Conservation (phyloP, 2,888 invertebrate genomes). For the Poecilus cupreus region DNA sequence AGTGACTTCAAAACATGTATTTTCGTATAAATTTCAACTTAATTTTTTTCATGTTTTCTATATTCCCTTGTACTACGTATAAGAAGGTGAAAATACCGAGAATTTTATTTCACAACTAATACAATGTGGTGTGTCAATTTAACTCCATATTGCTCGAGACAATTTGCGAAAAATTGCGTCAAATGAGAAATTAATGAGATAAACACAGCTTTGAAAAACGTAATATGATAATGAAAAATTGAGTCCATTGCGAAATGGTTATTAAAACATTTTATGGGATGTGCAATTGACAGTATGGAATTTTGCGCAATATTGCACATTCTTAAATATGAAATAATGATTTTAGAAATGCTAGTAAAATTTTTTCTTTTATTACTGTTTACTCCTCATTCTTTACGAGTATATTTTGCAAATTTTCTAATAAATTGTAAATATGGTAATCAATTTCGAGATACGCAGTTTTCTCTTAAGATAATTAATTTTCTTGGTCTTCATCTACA, state of each 20-base stretch:
- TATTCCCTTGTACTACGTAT: too few species aligned
- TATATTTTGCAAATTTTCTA: too few species aligned
- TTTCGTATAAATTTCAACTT: too few species aligned
- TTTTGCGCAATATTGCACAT: conserved; percentile 4
- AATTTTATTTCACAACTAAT: background rate
- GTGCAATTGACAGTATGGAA: background rate
- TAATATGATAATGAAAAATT: background rate
- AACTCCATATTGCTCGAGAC: background rate
- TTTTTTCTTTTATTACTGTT: background rate
- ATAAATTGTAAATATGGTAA: too few species aligned
- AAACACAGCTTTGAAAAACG: conserved; percentile 1
- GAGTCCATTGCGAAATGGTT: background rate
- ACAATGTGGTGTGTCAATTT: background rate
- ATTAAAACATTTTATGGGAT: conserved; percentile 2
- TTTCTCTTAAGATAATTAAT: conserved; percentile 25
- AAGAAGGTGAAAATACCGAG: background rate
- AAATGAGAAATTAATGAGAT: conserved; percentile 28
- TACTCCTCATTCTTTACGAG: background rate
- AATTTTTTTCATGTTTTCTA: too few species aligned
- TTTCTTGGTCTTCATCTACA: background rate
- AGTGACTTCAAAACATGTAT: background rate
- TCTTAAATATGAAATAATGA: background rate
- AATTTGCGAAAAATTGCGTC: conserved; percentile 20
- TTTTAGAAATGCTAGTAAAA: background rate
- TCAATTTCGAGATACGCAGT: background rate